Base-by-base conservation (phyloP, 2,888 invertebrate genomes). In the Creontiades dilutus region DNA sequence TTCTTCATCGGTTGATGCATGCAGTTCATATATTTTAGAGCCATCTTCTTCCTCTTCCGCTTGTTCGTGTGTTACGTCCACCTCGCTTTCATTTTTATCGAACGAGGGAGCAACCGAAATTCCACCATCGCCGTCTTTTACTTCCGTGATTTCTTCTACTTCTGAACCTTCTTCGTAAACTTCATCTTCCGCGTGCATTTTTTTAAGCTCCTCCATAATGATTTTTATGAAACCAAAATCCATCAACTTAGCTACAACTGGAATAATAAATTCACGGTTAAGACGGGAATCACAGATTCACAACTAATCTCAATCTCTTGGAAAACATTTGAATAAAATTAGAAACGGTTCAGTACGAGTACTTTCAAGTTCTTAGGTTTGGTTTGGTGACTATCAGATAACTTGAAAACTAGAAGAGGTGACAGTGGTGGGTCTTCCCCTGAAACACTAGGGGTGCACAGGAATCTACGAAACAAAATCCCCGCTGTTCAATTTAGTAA, bases 141-240 rank as follows among this genome's bases (percentile, higher is more conserved):
- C 27, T 19, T 68, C 68, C 3, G 68, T 68, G 23, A 68, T 23
- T 68, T 68, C 68, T 19, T 68, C 68, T 23, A 9, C 23, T 12
- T 68, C 68, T 23, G 23, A 68, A 16, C 61, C 61, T 68, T 68
- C 68, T 68, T 23, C 68, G 9, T 13, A 19, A 19, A 68, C 68
- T 23, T 68, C 68, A 68, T 68, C 68, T 19, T 68, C 68, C 23
- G 5, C 0, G 0, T 27, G 68, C 7, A 68, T 5, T 13, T 68
- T 23, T 68, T 68, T 68, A 7, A 68, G 68, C 68, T 68, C 68
- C 19, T 68, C 68, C 23, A 68, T 68, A 16, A 78, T 46, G 16
- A 78, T 47, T 46, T 82, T 48, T 7, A 82, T 48, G 82, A 52
- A 82, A 16, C 52, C 48, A 52, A 52, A 52, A 82, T 82, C 82